Conservation (phyloP, 2,888 invertebrate genomes). For the Liodrosophila aerea region DNA sequence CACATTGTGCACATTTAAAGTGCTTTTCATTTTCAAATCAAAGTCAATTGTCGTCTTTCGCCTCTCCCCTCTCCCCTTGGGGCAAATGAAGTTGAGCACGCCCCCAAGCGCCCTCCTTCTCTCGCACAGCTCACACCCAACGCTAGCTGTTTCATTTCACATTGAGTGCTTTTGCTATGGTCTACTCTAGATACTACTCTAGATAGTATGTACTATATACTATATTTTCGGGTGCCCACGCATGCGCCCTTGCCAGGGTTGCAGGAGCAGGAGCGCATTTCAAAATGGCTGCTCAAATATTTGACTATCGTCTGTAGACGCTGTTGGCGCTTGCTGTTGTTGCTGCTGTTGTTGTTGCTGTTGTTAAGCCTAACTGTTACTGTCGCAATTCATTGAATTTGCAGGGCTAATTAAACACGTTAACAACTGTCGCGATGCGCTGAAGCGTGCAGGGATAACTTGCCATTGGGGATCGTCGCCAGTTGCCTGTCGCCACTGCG, state of each 20-base stretch:
- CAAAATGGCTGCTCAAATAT: conserved; percentile 82
- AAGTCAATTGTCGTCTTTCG: conserved; percentile 32
- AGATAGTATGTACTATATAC: too few species aligned
- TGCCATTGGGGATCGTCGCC: conserved; percentile 63
- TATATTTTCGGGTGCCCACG: conserved; percentile 47
- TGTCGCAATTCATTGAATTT: conserved; percentile 79
- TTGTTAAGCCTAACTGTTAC: conserved; percentile 68
- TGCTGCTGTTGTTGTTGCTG: conserved; percentile 43
- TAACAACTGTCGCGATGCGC: conserved; percentile 75
- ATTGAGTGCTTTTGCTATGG: conserved; percentile 26
- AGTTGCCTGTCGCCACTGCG: conserved; percentile 39
- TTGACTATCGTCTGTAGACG: conserved; percentile 65
- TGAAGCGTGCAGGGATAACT: conserved; percentile 73
- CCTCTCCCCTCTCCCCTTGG: too few species aligned
- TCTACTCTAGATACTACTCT: too few species aligned
- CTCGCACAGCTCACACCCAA: too few species aligned
- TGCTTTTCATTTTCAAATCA: conserved; percentile 22
- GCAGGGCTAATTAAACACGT: conserved; percentile 78
- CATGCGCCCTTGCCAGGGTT: conserved; percentile 57
- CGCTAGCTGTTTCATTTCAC: not conserved
- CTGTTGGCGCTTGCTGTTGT: conserved; percentile 13
- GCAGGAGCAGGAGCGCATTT: conserved; percentile 50
- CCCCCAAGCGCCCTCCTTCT: conserved; percentile 13
- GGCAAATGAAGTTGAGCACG: conserved; percentile 30
- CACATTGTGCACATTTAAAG: conserved; percentile 16